Base-by-base conservation (phyloP, 2,113 vertebrate species). In the Ictalurus furcatus region DNA sequence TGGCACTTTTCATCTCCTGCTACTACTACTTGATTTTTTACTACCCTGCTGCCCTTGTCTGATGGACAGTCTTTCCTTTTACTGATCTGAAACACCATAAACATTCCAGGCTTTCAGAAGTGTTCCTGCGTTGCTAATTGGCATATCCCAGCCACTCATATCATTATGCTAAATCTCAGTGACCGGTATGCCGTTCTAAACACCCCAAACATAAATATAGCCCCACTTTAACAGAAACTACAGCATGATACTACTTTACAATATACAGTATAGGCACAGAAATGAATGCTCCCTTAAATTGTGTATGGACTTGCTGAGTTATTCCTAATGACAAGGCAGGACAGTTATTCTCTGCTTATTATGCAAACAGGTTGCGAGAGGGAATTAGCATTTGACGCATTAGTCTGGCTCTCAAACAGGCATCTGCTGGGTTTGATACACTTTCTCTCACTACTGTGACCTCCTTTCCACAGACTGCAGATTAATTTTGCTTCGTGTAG, bases 371-470 rank as follows among this genome's bases (percentile, higher is more conserved):
- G 90, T 91, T 91, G 90, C 91, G 91, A 80, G 86, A 74, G 84
- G 90, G 93, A 93, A 94, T 96, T 94, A 94, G 91, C 92, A 94
- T 91, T 94, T 92, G 94, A 95, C 92, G 92, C 85, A 89, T 92
- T 81, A 19, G 28, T 67, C n/a, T n/a, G n/a, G 16, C 30, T 73
- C 67, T 34, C 13, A 34, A 16, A 34, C 12, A 30, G 30, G 67
- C 67, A 6, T 34, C 67, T 17, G 67, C 14, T 71, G 5, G 69
- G 7, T 37, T 37, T 34, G 30, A 37, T 37, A 73, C 69, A 37
- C 34, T 73, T 73, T 73, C 34, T 73, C 69, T 37, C 30, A 73
- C 6, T 73, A 16, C 7, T 44, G 37, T 74, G 71, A 74, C 71
- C 71, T 74, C 37, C 19, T 74, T 74, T 74, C 71, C 34, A 74